These are phyloP conservation scores for Nothobranchius furzeri DNA, from an alignment of 2,113 vertebrate species.

Conservation along the genomic window DNA sequence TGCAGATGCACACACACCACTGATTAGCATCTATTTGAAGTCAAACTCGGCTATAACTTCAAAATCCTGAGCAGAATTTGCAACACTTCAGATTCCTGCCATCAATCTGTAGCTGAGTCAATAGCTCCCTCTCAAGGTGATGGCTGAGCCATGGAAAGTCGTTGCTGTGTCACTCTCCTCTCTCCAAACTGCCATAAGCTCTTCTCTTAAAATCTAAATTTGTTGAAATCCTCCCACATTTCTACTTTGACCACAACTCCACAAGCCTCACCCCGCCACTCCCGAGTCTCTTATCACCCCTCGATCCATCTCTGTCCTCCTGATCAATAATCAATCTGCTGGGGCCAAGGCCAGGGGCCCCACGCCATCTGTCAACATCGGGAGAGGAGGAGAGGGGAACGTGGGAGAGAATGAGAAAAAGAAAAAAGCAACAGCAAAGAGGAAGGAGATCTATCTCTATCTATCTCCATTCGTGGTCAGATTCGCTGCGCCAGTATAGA, in stretches of 20 bases:
- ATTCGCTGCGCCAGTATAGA: slow-evolving; percentile 77
- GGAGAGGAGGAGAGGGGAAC: slow-evolving; percentile 30
- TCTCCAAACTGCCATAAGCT: slow-evolving; percentile 30
- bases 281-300: slow-evolving; percentile 62
- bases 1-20: background rate
- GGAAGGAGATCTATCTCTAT: slow-evolving; percentile 78
- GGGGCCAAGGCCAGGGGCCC: slow-evolving; percentile 68
- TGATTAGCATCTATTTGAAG: slow-evolving; percentile 49
- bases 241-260: slow-evolving; percentile 45
- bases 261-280: slow-evolving; percentile 24
- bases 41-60: slow-evolving; percentile 28
- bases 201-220: slow-evolving; percentile 68
- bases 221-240: slow-evolving; percentile 66
- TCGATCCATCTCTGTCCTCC: slow-evolving; percentile 82
- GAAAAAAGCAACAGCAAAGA: slow-evolving; percentile 32
- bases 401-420: slow-evolving; percentile 11
- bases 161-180: slow-evolving; percentile 16
- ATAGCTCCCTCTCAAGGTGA: slow-evolving; percentile 72
- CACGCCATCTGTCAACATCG: slow-evolving; percentile 81
- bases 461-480: slow-evolving; percentile 76
- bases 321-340: slow-evolving; percentile 87
- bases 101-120: slow-evolving; percentile 57
- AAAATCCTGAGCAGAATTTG: slow-evolving; percentile 43
- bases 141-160: slow-evolving; percentile 45
- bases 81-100: slow-evolving; percentile 38